Evolutionary conservation across 2,797 vertebrate genomes (phyloP).

Genomic region (Gadopsis marmoratus): DNA sequence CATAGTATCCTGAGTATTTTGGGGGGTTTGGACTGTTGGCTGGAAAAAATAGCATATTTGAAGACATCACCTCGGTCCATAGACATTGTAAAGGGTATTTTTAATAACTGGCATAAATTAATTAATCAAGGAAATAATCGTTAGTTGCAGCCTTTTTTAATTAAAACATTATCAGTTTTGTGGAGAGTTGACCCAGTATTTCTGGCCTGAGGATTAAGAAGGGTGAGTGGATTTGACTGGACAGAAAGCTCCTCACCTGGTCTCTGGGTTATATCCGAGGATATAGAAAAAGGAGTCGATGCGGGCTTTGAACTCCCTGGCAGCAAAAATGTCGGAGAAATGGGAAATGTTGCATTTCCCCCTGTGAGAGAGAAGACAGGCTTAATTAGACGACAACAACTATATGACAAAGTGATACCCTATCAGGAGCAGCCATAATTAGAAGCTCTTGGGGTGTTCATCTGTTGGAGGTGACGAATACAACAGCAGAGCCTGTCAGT

Average conservation of each 20-base stretch:
- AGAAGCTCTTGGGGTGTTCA: conserved; percentile 36
- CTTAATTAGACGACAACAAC: conserved; percentile 65
- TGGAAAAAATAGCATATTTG: background rate
- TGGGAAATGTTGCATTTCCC: conserved; percentile 99
- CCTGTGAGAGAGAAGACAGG: conserved; percentile 83
- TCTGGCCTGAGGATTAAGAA: background rate
- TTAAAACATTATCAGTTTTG: background rate
- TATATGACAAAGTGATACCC: conserved; percentile 44
- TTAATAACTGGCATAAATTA: fast-evolving
- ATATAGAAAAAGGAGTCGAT: conserved; percentile 99
- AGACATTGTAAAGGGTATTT: background rate
- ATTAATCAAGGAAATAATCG: background rate
- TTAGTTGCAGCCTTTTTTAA: background rate
- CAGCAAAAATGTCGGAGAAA: conserved; percentile 99
- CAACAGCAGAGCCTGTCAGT: conserved; percentile 62
- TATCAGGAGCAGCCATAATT: conserved; percentile 53
- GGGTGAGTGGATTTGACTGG: background rate
- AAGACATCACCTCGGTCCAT: background rate
- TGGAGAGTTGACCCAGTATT: background rate
- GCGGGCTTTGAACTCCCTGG: conserved; percentile 98
- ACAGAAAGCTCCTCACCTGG: conserved; percentile 89
- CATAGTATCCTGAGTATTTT: background rate
- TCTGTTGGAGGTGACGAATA: conserved; percentile 60
- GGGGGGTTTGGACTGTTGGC: background rate
- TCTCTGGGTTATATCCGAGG: conserved; percentile 99